Evolutionary conservation across 2,113 vertebrate genomes (phyloP).

Genomic region (Oxygymnocypris stewartii): DNA sequence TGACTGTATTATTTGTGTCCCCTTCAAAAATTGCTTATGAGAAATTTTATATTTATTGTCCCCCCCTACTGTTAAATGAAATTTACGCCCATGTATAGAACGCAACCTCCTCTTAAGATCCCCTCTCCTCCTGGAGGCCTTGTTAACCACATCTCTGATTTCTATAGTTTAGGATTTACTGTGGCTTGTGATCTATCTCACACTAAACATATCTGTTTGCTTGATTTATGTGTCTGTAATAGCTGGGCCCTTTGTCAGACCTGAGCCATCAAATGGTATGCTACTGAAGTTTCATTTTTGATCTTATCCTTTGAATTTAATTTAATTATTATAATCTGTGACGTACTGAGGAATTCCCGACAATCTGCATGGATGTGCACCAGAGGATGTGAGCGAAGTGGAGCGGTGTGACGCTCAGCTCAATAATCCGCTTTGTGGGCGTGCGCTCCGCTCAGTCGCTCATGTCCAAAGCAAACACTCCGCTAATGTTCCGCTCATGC

Average conservation of each 20-base stretch:
- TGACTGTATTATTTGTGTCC: too few species aligned
- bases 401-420: too few species aligned
- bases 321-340: constrained; percentile 39
- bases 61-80: too few species aligned
- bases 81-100: too few species aligned
- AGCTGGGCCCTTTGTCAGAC: background rate
- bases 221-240: constrained; percentile 28
- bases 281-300: background rate
- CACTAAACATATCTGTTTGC: constrained; percentile 6
- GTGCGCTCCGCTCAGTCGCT: too few species aligned
- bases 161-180: background rate
- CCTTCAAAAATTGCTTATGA: too few species aligned
- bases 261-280: constrained; percentile 9
- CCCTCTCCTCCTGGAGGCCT: background rate
- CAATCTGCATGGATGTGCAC: background rate
- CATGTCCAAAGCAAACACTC: too few species aligned
- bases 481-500: too few species aligned
- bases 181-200: constrained; percentile 8
- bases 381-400: too few species aligned
- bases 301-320: constrained; percentile 5
- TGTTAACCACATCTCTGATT: constrained; percentile 5
- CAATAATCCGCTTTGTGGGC: too few species aligned
- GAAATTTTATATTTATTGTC: too few species aligned
- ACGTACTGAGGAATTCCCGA: constrained; percentile 39
- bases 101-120: background rate